A percentile compares a stretch with the other conserved stretches of the same genome.
phyloP scores from a whole-genome alignment of 2,888 invertebrate genomes.

The Steinernema carpocapsae region DNA sequence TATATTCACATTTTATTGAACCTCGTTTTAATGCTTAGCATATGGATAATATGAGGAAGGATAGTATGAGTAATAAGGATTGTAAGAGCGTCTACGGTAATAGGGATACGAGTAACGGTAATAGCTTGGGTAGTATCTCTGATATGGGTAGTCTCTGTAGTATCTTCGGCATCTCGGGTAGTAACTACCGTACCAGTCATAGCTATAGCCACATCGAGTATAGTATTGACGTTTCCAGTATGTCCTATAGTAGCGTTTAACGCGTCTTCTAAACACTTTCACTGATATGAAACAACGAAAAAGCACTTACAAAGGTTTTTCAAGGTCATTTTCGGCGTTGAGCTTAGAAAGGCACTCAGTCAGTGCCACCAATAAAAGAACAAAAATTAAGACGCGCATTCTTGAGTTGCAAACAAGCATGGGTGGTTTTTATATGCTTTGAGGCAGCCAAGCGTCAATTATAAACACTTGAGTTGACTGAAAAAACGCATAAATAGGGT shows the following conservation, averaged over 20 bases:
- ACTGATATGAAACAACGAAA: too few relatives aligned
- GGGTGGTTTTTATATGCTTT: too few relatives aligned
- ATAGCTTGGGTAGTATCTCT: neutral
- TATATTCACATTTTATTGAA: neutral
- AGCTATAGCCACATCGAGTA: neutral
- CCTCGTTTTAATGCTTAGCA: neutral
- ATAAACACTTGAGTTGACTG: too few relatives aligned
- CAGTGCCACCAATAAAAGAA: too few relatives aligned
- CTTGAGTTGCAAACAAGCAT: too few relatives aligned
- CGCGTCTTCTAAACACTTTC: neutral
- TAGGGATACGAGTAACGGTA: neutral
- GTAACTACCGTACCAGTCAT: neutral
- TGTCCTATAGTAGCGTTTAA: neutral
- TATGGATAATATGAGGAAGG: neutral
- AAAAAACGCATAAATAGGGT: too few relatives aligned
- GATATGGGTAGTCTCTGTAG: neutral
- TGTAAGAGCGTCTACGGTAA: neutral
- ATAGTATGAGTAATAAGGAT: neutral
- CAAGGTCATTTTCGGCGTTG: too few relatives aligned
- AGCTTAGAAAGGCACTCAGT: too few relatives aligned
- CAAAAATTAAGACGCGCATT: too few relatives aligned
- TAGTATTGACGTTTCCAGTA: slow-evolving; percentile 2
- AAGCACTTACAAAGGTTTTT: too few relatives aligned
- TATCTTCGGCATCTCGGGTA: neutral
- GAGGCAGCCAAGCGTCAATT: too few relatives aligned